Evolutionary conservation across 1,140 invertebrate genomes (phyloP), one percentile per base, ranked within the genome.

Genomic region (Meteorus sp.): DNA sequence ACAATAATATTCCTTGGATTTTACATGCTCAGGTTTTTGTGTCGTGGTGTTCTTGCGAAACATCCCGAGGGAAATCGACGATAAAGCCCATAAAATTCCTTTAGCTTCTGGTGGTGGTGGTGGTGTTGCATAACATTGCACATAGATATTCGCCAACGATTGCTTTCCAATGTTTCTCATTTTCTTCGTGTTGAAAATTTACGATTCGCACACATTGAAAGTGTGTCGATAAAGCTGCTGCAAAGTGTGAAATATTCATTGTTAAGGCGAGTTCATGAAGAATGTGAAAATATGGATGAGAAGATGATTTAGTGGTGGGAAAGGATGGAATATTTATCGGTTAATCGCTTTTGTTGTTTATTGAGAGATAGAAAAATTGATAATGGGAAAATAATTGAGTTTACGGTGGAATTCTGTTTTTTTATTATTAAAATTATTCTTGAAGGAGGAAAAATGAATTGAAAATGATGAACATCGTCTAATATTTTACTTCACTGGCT

Each of bases 151-250:
- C n/a, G n/a, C 13, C 35, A 7, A 11, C 13, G 35, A 39, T 39
- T 39, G 35, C 35, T 39, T 39, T 39, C 35, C 35, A 39, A 39
- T 39, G 35, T 39, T 39, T 39, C 35, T 39, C 35, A 39, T 39
- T 39, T 39, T 39, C 35, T 39, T 3, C 15, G n/a, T n/a, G n/a
- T n/a, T n/a, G n/a, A n/a, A n/a, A n/a, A n/a, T 15, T 39, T 13
- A 39, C 35, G 35, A 39, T 39, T 39, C 11, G 8, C 8, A 39
- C 35, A 4, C 8, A n/a, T 39, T 11, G 35, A 39, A 4, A n/a
- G n/a, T n/a, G n/a, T 39, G 35, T 13, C 8, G 35, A n/a, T 13
- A 39, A 39, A n/a, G 35, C 35, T n/a, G 11, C 35, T 39, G n/a
- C n/a, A n/a, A n/a, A n/a, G n/a, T 13, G 15, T 39, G 15, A 39